Evolutionary conservation across 2,113 vertebrate genomes (phyloP).

Genomic region (Eidolon helvum): DNA sequence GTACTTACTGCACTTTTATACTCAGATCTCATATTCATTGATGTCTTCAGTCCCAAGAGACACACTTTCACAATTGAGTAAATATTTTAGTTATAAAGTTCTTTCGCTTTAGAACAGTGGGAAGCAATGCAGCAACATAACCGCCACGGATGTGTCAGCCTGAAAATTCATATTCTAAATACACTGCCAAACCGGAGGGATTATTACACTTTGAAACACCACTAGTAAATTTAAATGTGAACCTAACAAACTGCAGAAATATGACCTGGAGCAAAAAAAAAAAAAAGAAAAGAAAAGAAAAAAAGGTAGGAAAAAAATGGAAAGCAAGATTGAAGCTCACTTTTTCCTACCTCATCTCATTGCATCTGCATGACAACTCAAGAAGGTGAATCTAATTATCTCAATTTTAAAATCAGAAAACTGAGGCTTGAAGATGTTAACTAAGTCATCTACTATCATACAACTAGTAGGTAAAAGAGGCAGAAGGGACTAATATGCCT

Average conservation of each 20-base stretch:
- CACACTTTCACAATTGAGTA: constrained; percentile 23
- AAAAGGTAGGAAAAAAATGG: not conserved
- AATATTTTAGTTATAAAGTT: constrained; percentile 56
- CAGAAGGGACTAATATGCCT: not conserved
- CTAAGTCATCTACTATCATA: not conserved
- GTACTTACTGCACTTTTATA: not conserved
- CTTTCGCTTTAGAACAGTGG: constrained; percentile 26
- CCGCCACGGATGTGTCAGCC: not conserved
- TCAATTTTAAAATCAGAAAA: constrained; percentile 5
- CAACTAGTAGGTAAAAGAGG: not conserved
- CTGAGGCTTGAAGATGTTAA: not conserved
- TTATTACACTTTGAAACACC: not conserved
- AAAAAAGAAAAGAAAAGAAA: not conserved
- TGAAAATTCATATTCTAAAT: not conserved
- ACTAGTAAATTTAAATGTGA: not conserved
- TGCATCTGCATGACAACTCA: not conserved
- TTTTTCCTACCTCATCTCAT: not conserved
- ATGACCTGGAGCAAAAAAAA: not conserved
- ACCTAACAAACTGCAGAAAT: not conserved
- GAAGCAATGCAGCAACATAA: not conserved
- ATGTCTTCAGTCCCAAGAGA: constrained; percentile 34
- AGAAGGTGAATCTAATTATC: not conserved
- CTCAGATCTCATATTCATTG: not conserved
- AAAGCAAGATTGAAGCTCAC: not conserved
- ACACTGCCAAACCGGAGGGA: not conserved